Evolutionary conservation across 2,113 vertebrate genomes (phyloP), one percentile per base, ranked within the genome.

Genomic region (Saccopteryx bilineata): DNA sequence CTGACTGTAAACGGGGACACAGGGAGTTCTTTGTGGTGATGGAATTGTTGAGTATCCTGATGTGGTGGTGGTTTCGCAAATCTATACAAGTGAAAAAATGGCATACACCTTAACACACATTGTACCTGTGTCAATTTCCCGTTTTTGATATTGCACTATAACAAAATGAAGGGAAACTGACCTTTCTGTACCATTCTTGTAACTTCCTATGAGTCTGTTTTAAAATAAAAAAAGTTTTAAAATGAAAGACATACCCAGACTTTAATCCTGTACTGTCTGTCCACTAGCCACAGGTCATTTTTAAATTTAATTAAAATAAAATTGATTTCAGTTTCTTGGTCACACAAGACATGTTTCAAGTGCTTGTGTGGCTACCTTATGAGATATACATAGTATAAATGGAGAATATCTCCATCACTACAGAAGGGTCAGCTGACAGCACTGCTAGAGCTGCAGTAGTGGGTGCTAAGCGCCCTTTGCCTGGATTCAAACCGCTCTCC

Each of bases 191-290:
- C 23, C 80, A 13, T 54, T 85, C 87, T 85, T 93, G 17, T 46
- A 91, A 65, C 63, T 87, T 76, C 71, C 26, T 72, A 5, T 65
- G 31, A 87, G 19, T 76, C 71, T 84, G 78, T 90, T 93, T 90
- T 86, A 65, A 61, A 74, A 78, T 83, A 68, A 66, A 84, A 86
- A 96, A 52, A 48, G 56, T 46, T 76, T 48, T 15, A 61, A 52
- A 79, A 71, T 46, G 46, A 93, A 72, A 82, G 28, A n/a, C 14
- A 78, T 9, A 87, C n/a, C 9, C 69, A 86, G 58, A 39, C 48
- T 33, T 63, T 65, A 83, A 54, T 66, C 2, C 48, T 74, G 4
- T 58, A 9, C 31, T 74, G 5, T 69, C 31, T 74, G 5, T 69
- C 54, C n/a, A 15, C 46, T 61, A 50, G 39, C 23, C 39, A 79